phyloP scores from a whole-genome alignment of 2,888 invertebrate species.

The Euplagia quadripunctaria region DNA sequence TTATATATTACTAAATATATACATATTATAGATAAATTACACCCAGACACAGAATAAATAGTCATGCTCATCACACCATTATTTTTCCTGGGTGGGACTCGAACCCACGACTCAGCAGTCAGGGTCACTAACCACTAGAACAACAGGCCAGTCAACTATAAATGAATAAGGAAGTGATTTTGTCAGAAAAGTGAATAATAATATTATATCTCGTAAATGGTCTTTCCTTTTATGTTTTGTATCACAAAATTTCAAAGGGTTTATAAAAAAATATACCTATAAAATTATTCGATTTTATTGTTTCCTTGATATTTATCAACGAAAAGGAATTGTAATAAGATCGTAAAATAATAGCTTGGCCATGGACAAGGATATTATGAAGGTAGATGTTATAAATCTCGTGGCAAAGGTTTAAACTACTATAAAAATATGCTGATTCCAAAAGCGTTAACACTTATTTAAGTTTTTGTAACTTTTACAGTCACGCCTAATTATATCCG shows the following conservation, averaged over 20 bases:
- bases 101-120: too few species aligned
- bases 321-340: background rate
- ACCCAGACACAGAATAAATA: too few species aligned
- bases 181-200: too few species aligned
- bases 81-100: too few species aligned
- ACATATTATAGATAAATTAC: too few species aligned
- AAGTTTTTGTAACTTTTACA: too few species aligned
- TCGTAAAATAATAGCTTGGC: background rate
- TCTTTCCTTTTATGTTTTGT: background rate
- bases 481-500: too few species aligned
- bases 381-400: background rate
- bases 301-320: constrained; percentile 8
- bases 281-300: background rate
- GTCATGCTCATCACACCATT: too few species aligned
- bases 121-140: too few species aligned
- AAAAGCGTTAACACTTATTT: background rate
- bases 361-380: background rate
- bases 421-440: background rate
- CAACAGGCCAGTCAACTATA: background rate
- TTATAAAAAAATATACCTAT: background rate
- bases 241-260: background rate
- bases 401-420: background rate
- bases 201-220: background rate
- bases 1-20: too few species aligned
- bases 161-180: background rate